Conservation (phyloP, 2,797 vertebrate species). For the Florisuga fusca region DNA sequence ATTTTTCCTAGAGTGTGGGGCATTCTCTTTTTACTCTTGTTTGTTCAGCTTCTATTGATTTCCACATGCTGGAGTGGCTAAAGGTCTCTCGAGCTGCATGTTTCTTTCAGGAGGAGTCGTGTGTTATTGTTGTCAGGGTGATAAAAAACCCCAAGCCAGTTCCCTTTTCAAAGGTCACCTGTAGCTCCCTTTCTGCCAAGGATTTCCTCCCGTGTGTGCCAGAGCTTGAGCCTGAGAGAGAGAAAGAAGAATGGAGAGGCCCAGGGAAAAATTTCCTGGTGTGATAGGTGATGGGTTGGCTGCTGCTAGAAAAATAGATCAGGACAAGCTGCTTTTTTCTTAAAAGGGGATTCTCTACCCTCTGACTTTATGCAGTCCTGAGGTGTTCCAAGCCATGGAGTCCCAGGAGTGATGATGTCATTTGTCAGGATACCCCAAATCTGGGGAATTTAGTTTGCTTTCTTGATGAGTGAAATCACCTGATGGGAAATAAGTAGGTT, state of each 20-base stretch:
- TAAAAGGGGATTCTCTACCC: conserved; percentile 80
- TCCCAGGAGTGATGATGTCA: conserved; percentile 27
- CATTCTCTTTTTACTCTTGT: neutral
- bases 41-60: neutral
- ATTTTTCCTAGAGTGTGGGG: neutral
- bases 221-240: neutral
- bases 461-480: neutral
- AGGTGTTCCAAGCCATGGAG: conserved; percentile 71
- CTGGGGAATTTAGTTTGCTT: conserved; percentile 3
- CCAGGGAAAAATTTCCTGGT: neutral
- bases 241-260: conserved; percentile 12
- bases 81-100: neutral
- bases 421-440: conserved; percentile 83
- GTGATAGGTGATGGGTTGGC: neutral
- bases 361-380: conserved; percentile 60
- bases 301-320: conserved; percentile 15
- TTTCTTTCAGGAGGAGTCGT: neutral
- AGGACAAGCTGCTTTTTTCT: conserved; percentile 76
- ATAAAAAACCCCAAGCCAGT: neutral
- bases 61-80: neutral
- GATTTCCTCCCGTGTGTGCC: neutral
- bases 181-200: neutral
- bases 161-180: neutral
- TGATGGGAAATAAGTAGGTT: neutral
- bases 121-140: neutral